These are phyloP conservation scores for Drosophila obscura DNA, from an alignment of 1,140 invertebrate genomes.

Conservation along the genomic window DNA sequence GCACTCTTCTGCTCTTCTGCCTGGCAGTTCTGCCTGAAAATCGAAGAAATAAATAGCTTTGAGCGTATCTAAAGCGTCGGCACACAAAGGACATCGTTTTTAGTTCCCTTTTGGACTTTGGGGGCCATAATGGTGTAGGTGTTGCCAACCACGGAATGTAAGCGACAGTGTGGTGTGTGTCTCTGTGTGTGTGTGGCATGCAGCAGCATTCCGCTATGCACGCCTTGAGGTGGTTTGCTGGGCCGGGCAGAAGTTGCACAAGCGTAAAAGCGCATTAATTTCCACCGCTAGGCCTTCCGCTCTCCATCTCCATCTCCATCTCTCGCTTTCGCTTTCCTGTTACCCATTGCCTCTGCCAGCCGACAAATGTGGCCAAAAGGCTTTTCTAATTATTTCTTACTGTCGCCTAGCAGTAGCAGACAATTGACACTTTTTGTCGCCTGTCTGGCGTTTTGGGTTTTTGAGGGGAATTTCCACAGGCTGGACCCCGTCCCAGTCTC, in stretches of 20 bases:
- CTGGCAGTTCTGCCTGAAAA: too few relatives aligned
- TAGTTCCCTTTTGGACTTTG: too few relatives aligned
- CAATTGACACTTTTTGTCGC: slow-evolving; percentile 14
- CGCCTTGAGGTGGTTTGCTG: too few relatives aligned
- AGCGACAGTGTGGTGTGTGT: too few relatives aligned
- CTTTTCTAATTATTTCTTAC: neutral
- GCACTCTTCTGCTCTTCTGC: too few relatives aligned
- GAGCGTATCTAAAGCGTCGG: too few relatives aligned
- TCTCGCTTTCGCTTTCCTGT: neutral
- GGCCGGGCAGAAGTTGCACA: slow-evolving; percentile 19
- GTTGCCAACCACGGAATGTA: too few relatives aligned
- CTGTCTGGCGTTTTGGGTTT: slow-evolving; percentile 14
- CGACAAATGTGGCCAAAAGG: slow-evolving; percentile 12
- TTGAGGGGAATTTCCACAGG: slow-evolving; percentile 25
- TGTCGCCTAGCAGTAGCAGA: neutral
- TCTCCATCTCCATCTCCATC: neutral
- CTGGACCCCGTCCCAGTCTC: slow-evolving; percentile 6
- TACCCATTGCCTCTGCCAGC: neutral
- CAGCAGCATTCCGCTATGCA: too few relatives aligned
- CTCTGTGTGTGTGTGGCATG: too few relatives aligned
- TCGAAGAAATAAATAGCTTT: too few relatives aligned
- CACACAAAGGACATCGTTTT: too few relatives aligned
- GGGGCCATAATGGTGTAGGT: too few relatives aligned
- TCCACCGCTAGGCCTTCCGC: neutral
- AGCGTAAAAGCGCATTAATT: slow-evolving; percentile 52